Conservation (phyloP, 2,888 invertebrate species). For the Eristalinus sepulchralis region DNA sequence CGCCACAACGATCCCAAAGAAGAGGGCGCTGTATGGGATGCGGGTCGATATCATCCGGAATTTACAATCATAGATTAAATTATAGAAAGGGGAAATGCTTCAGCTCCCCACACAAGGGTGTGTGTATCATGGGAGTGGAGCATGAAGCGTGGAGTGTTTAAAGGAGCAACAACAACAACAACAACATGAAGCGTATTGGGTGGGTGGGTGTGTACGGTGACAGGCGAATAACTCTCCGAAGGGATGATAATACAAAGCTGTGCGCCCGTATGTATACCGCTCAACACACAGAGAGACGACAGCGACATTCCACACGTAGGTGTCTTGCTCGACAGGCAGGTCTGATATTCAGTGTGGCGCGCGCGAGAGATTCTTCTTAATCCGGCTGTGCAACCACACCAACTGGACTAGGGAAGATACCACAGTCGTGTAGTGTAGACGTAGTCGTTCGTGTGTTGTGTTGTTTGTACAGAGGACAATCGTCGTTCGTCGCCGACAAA, state of each 20-base stretch:
- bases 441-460: constrained; percentile 32
- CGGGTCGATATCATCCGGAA: constrained; percentile 51
- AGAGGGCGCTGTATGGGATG: constrained; percentile 43
- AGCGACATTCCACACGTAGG: constrained; percentile 53
- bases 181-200: neutral
- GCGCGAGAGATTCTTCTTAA: constrained; percentile 68
- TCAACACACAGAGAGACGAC: constrained; percentile 34
- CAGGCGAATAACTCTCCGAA: constrained; percentile 52
- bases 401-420: constrained; percentile 23
- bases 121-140: constrained; percentile 63
- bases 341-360: constrained; percentile 51
- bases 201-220: constrained; percentile 7
- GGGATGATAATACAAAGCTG: constrained; percentile 39
- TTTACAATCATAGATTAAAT: constrained; percentile 67
- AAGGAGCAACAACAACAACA: neutral
- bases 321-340: constrained; percentile 43
- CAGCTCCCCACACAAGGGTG: constrained; percentile 45
- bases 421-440: constrained; percentile 52
- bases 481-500: neutral
- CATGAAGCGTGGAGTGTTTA: constrained; percentile 3
- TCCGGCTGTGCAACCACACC: constrained; percentile 54
- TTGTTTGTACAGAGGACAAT: neutral
- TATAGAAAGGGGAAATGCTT: constrained; percentile 63
- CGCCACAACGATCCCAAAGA: constrained; percentile 49
- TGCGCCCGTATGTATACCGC: constrained; percentile 4